These are phyloP conservation scores for Salvelinus fontinalis DNA, from an alignment of 2,113 vertebrate species.

Conservation along the genomic window DNA sequence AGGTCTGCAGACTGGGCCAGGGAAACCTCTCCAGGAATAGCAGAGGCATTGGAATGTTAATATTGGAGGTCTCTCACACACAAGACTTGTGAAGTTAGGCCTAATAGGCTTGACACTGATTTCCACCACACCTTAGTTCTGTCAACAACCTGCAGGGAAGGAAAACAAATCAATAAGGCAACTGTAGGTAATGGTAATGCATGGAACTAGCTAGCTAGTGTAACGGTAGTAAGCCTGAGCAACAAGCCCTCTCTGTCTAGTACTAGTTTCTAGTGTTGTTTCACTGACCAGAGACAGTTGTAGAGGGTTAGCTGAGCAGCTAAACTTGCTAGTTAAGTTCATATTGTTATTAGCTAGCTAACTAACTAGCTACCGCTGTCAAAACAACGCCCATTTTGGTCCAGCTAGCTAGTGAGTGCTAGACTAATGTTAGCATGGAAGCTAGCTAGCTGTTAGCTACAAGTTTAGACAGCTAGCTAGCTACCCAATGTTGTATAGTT, in stretches of 20 bases:
- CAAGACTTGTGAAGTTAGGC: conserved; percentile 3
- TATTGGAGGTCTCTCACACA: conserved; percentile 1
- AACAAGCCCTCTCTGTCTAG: too few relatives aligned
- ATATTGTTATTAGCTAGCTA: too few relatives aligned
- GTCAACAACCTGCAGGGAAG: conserved; percentile 31
- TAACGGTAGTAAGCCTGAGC: too few relatives aligned
- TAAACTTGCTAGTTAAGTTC: too few relatives aligned
- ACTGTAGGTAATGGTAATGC: conserved; percentile 16
- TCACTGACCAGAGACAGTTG: too few relatives aligned
- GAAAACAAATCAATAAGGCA: not conserved
- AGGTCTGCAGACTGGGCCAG: conserved; percentile 92
- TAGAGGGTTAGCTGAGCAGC: too few relatives aligned
- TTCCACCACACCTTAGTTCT: not conserved
- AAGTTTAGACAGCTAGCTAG: conserved; percentile 27
- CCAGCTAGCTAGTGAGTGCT: too few relatives aligned
- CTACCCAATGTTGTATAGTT: not conserved
- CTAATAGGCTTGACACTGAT: not conserved
- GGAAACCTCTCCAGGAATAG: conserved; percentile 94
- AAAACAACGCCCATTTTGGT: too few relatives aligned
- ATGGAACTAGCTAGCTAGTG: too few relatives aligned
- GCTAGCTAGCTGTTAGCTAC: not conserved
- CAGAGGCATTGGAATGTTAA: conserved; percentile 81
- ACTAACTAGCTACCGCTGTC: too few relatives aligned
- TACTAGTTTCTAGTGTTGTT: too few relatives aligned
- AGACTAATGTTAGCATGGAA: too few relatives aligned